Evolutionary conservation across 2,888 invertebrate genomes (phyloP), one percentile per base, ranked within the genome.

Genomic region (Melanargia galathea): DNA sequence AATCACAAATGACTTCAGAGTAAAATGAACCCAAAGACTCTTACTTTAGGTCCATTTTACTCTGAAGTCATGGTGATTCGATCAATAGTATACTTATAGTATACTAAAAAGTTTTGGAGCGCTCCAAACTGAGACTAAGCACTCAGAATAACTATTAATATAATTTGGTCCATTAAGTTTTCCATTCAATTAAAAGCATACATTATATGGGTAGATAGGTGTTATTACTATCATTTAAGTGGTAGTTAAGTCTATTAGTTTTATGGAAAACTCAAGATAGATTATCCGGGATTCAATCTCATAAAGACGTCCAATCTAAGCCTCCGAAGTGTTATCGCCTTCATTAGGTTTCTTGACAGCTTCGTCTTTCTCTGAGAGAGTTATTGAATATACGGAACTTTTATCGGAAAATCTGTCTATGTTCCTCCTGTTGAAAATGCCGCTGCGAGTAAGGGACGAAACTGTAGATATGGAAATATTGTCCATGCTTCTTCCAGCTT

Each of bases 271-370:
- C n/a, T 11, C 11, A 51, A 26, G 20, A 8, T 35, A 2, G 2
- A 18, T 43, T 8, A 18, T 43, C 43, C 16, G 20, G 11, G 11
- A 46, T 22, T 45, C 20, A 20, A 11, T 45, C 20, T 20, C 3
- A 18, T 43, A n/a, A 7, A 16, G 43, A n/a, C 38, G 13, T 46
- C 63, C n/a, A 49, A 55, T 70, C 86, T 78, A 92, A 74, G 92
- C 92, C 77, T 92, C 92, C 1, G 92, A 92, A 49, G 91, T 92
- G 66, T 92, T 90, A 55, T 92, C 92, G n/a, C 83, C 81, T 26
- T 86, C 87, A 56, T 75, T 79, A 38, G 78, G 71, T 72, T 87
- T 91, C 70, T 84, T 87, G 8, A 78, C 71, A 10, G 77, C 74
- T 55, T 79, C 82, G 58, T 88, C 90, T 33, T 88, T 92, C 72